Base-by-base conservation (phyloP, 2,113 vertebrate genomes). In the Ardeotis arabs region DNA sequence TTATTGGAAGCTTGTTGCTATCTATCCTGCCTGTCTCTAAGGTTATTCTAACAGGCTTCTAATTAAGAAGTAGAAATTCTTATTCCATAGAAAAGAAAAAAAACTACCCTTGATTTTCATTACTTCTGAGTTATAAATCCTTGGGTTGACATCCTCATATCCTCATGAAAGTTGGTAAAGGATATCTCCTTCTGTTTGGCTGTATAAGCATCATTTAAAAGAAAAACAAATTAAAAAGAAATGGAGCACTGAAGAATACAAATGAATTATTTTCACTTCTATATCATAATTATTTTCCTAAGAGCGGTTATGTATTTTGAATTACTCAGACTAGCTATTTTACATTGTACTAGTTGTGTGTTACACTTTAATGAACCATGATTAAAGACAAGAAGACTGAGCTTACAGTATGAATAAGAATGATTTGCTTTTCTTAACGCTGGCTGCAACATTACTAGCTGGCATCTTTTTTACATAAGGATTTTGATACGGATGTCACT, bases 261-360 rank as follows among this genome's bases (percentile, higher is more conserved):
- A 97, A 96, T 95, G 52, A 47, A 53, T 55, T 33, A 49, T 86
- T 91, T 93, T 94, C 27, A 29, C 20, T 95, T 87, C 84, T 39
- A 59, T 84, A 35, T 62, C 27, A 29, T 94, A 87, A 70, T 56
- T 93, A 58, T 91, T 96, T 92, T 96, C 55, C 69, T 91, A 87
- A 82, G 72, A 78, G 70, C 69, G 13, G 60, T 97, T 87, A 74
- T 74, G 11, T 97, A 68, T 95, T 96, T 97, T 95, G 53, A 97
- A 94, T 96, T 94, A 94, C 93, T 97, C 91, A 96, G 95, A 78
- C 80, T 96, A 80, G 79, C 93, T 97, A 27, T 93, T 97, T 96
- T 97, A 81, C 91, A 75, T 96, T 96, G 85, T 92, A 88, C 81
- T 95, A 66, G 75, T 74, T 95, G 82, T 91, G 56, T 1, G 5